phyloP scores from a whole-genome alignment of 2,888 invertebrate genomes.

The Melieria picta region DNA sequence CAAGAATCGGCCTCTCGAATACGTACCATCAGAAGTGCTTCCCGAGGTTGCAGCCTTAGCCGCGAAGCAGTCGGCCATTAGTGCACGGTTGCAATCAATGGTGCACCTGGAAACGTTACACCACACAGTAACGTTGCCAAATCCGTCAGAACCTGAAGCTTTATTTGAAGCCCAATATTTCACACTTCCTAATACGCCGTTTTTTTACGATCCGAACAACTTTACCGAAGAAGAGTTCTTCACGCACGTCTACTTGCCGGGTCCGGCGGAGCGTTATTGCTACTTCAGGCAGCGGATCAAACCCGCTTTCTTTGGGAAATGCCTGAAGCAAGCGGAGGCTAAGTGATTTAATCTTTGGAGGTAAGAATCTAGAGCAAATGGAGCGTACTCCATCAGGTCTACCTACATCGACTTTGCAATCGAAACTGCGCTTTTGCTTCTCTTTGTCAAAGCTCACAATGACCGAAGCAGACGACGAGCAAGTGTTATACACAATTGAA shows the following conservation, averaged over 20 bases:
- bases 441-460: no score
- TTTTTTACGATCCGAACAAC: constrained; percentile 46
- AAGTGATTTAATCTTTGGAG: no score
- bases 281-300: constrained; percentile 22
- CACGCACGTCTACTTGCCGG: constrained; percentile 47
- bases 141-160: not conserved
- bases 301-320: no score
- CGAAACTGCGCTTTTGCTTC: no score
- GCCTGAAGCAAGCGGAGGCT: no score
- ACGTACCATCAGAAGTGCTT: constrained; percentile 1
- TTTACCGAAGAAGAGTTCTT: constrained; percentile 50
- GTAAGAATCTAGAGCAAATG: no score
- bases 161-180: no score
- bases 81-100: not conserved
- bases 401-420: no score
- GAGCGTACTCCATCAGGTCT: no score
- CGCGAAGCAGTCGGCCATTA: not conserved
- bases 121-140: not conserved
- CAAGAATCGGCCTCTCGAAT: constrained; percentile 26
- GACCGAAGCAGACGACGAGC: no score
- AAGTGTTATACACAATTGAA: no score
- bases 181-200: constrained; percentile 22
- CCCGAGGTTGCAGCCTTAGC: not conserved
- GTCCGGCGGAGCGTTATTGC: constrained; percentile 48
- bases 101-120: not conserved